Base-by-base conservation (phyloP, 2,113 vertebrate genomes). In the Rostratula benghalensis region DNA sequence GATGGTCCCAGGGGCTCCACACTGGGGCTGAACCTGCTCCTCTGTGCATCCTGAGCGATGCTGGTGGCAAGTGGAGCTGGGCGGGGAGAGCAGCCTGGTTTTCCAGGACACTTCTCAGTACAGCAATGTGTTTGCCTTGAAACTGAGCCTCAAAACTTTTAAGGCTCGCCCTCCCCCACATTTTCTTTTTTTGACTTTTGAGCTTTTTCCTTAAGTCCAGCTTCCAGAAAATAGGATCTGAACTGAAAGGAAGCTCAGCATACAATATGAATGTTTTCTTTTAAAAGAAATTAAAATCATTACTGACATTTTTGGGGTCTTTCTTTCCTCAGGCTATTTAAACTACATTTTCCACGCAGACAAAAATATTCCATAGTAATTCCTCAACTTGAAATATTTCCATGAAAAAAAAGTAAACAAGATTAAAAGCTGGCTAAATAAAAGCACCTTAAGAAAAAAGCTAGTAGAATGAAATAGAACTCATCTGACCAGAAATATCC, bases 41-140 rank as follows among this genome's bases (percentile, higher is more conserved):
- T 73, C 73, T 60, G 13, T 6, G 6, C 25, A 9, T 77, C 65
- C 39, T 0, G 0, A 60, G 43, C 6, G 4, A 77, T 21, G 68
- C 81, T 63, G 80, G 53, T 39, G 87, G 37, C 31, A 35, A 76
- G 56, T 2, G 2, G 74, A 50, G 57, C 74, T 61, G 77, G 45
- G 50, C 53, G 69, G 53, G 22, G 69, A 89, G 48, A 57, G 37
- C 20, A 1, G 59, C 1, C 0, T 77, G 68, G 74, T 89, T 89
- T 69, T 81, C 23, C 74, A 84, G 77, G 60, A 78, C 54, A 35
- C 8, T 84, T 84, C 78, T 87, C 69, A 45, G 93, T 77, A 67
- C 56, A 53, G 35, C 14, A 35, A 78, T 28, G 7, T 81, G 54
- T 94, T 95, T 90, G 69, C 78, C 89, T 95, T 94, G 91, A 92